These are phyloP conservation scores for Craseonycteris thonglongyai DNA, from an alignment of 2,113 vertebrate genomes.

Conservation along the genomic window DNA sequence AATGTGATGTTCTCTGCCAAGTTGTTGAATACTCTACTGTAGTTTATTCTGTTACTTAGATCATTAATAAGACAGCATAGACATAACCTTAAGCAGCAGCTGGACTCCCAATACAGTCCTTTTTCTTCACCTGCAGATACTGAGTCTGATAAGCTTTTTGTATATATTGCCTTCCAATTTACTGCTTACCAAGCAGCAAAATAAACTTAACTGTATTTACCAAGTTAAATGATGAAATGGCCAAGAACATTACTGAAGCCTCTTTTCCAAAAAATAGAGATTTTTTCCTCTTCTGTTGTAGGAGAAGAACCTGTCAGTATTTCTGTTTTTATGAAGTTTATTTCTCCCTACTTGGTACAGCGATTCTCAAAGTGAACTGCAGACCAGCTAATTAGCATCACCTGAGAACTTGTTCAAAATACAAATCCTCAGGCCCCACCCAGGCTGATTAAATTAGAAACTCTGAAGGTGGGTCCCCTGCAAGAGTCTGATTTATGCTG, in stretches of 20 bases:
- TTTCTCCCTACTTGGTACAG: neutral
- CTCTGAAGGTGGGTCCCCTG: neutral
- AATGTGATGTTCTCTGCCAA: neutral
- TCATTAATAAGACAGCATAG: neutral
- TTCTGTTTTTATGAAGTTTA: neutral
- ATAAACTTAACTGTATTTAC: slow-evolving; percentile 16
- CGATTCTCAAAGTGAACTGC: neutral
- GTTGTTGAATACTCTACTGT: neutral
- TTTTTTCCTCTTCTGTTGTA: neutral
- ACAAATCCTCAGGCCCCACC: neutral
- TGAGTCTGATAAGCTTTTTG: neutral
- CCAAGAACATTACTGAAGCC: neutral
- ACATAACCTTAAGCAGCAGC: neutral
- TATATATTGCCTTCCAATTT: neutral
- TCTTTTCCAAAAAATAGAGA: neutral
- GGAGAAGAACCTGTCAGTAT: neutral
- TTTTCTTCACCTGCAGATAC: neutral
- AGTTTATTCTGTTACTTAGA: neutral
- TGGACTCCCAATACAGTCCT: neutral
- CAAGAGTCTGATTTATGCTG: neutral
- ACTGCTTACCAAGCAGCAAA: neutral
- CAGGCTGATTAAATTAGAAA: neutral
- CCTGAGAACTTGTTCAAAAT: neutral
- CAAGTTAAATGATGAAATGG: slow-evolving; percentile 9
- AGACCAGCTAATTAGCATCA: neutral